These are phyloP conservation scores for Malachius bipustulatus DNA, from an alignment of 2,888 invertebrate species.

Conservation along the genomic window DNA sequence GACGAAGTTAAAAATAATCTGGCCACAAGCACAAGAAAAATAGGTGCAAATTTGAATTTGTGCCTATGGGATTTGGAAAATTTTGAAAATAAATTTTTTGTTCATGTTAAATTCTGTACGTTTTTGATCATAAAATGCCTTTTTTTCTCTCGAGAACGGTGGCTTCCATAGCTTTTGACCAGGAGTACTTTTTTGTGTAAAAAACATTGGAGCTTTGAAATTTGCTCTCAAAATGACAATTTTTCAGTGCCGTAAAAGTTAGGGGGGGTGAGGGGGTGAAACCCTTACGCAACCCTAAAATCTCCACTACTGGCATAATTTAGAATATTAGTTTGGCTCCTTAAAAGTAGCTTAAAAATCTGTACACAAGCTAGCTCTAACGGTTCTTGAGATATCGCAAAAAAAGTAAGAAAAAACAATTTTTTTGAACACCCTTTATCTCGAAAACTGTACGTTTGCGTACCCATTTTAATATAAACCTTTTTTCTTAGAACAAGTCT, in stretches of 20 bases:
- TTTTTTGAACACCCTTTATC: not conserved
- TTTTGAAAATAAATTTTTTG: slow-evolving; percentile 1
- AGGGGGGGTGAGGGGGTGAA: not conserved
- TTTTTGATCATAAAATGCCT: not conserved
- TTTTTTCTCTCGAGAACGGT: not conserved
- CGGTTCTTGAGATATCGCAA: slow-evolving; percentile 2
- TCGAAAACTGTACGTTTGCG: slow-evolving; percentile 2
- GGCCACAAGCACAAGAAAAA: too few species aligned
- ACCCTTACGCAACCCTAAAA: slow-evolving; percentile 1
- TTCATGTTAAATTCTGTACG: not conserved
- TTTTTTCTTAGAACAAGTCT: slow-evolving; percentile 5
- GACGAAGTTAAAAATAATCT: too few species aligned
- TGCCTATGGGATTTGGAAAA: too few species aligned
- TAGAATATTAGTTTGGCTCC: not conserved
- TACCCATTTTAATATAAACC: not conserved
- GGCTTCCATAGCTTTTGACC: not conserved
- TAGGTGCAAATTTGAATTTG: too few species aligned
- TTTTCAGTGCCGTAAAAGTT: not conserved
- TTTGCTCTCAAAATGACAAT: too few species aligned
- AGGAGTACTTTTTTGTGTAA: not conserved
- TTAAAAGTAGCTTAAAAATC: not conserved
- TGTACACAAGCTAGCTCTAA: not conserved
- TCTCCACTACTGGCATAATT: slow-evolving; percentile 2
- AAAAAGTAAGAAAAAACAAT: not conserved
- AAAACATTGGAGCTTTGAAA: too few species aligned